These are phyloP conservation scores for Salminus brasiliensis DNA, from an alignment of 2,113 vertebrate species.

Conservation along the genomic window DNA sequence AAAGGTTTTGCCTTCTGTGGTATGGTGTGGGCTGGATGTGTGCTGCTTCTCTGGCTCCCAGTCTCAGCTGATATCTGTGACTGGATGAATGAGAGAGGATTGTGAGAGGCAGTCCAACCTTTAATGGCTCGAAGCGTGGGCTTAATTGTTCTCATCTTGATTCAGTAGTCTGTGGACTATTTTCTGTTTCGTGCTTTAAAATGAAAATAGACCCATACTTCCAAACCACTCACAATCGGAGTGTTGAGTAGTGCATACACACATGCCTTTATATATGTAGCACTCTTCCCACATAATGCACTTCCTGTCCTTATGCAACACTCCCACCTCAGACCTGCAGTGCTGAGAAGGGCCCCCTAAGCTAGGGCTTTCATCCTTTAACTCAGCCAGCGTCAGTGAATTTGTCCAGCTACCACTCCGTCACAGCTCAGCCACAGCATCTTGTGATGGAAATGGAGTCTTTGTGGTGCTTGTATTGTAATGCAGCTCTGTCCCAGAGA, in stretches of 20 bases:
- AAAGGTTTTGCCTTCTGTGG: constrained; percentile 13
- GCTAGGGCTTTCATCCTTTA: constrained; percentile 6
- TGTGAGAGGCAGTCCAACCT: constrained; percentile 4
- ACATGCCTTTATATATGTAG: constrained; percentile 33
- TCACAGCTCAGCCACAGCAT: background rate
- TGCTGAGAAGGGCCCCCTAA: constrained; percentile 17
- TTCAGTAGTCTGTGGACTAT: background rate
- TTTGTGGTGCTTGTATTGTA: background rate
- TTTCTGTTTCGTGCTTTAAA: constrained; percentile 18
- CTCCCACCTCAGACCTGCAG: constrained; percentile 54
- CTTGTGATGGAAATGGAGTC: constrained; percentile 4
- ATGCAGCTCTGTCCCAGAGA: background rate
- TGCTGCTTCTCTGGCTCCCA: constrained; percentile 1
- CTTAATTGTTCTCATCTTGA: constrained; percentile 44
- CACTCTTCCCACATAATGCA: constrained; percentile 37
- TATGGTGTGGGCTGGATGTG: constrained; percentile 13
- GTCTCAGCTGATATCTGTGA: constrained; percentile 22
- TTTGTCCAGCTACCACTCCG: background rate
- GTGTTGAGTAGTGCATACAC: constrained; percentile 26
- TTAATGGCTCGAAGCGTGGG: constrained; percentile 7
- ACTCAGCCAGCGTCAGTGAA: background rate
- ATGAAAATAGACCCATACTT: constrained; percentile 10
- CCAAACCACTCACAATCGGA: too few relatives aligned
- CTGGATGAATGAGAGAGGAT: constrained; percentile 2
- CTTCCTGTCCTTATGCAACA: constrained; percentile 63